Evolutionary conservation across 2,888 invertebrate genomes (phyloP), one percentile per base, ranked within the genome.

Genomic region (Pimpla rufipes): DNA sequence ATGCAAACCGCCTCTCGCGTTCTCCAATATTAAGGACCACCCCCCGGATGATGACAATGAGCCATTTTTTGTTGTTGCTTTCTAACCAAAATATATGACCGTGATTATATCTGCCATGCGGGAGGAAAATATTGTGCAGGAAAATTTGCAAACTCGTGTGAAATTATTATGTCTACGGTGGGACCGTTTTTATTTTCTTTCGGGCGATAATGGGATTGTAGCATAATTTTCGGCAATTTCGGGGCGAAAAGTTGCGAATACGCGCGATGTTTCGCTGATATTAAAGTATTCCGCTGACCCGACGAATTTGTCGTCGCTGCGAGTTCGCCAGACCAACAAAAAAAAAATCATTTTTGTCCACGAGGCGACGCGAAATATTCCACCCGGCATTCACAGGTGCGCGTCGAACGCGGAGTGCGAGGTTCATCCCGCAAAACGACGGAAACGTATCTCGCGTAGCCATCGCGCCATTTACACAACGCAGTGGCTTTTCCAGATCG

Each of bases 401-500:
- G 2, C 29, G 29, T 29, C 29, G 29, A 42, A 42, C 42, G 8
- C 13, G 13, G 8, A 55, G 8, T 21, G 52, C 4, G 2, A 29
- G n/a, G 29, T 57, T 57, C 23, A 29, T 11, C 57, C n/a, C 4
- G 29, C 57, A 47, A 23, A 57, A 8, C 8, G 42, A 57, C 29
- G 18, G 55, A 73, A 59, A 59, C 16, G 7, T n/a, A 42, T 64
- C 64, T 42, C 16, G 64, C 21, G 42, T 42, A 45, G 40, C 16
- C 37, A 62, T 37, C 57, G 29, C 35, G 23, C 67, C 13, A 75
- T 55, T 74, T 47, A 50, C 42, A 47, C 29, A 10, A 18, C 35
- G 45, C 79, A 47, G 66, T 73, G 66, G 45, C 29, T 73, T 73
- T 79, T 79, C 29, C 66, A 67, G 66, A 73, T 79, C 79, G 59